Evolutionary conservation across 2,113 vertebrate species (phyloP).

Genomic region (Dromiciops gliroides): DNA sequence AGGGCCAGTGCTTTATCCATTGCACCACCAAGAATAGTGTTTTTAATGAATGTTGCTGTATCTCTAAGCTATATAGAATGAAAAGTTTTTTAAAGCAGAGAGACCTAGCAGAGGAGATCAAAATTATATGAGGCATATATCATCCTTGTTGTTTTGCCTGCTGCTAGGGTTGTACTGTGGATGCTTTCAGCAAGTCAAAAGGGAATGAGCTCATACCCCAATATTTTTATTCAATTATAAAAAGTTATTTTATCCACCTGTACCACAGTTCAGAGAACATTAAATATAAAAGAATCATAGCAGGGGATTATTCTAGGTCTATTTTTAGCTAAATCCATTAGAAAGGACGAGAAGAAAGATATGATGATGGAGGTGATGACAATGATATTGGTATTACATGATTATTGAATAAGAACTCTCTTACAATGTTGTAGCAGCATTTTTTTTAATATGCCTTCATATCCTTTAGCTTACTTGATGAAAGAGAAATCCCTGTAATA

Average conservation of each 20-base stretch:
- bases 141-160: neutral
- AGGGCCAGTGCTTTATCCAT: too few relatives aligned
- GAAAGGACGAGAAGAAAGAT: neutral
- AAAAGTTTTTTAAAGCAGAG: neutral
- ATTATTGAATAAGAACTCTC: neutral
- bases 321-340: neutral
- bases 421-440: neutral
- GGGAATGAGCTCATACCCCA: neutral
- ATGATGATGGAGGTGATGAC: neutral
- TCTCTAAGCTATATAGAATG: neutral
- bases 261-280: neutral
- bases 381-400: neutral
- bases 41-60: neutral
- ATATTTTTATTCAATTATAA: neutral
- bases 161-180: neutral
- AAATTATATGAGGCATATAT: neutral
- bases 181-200: neutral
- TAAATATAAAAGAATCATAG: neutral
- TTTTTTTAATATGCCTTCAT: constrained; percentile 37
- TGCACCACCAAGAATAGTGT: too few relatives aligned
- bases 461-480: neutral
- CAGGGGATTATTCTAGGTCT: neutral
- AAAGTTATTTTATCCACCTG: neutral
- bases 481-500: constrained; percentile 22
- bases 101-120: neutral